Percentiles rank a stretch among this genome's conserved stretches.
phyloP scores from a whole-genome alignment of 1,140 invertebrate species.

The Choristoneura fumiferana region DNA sequence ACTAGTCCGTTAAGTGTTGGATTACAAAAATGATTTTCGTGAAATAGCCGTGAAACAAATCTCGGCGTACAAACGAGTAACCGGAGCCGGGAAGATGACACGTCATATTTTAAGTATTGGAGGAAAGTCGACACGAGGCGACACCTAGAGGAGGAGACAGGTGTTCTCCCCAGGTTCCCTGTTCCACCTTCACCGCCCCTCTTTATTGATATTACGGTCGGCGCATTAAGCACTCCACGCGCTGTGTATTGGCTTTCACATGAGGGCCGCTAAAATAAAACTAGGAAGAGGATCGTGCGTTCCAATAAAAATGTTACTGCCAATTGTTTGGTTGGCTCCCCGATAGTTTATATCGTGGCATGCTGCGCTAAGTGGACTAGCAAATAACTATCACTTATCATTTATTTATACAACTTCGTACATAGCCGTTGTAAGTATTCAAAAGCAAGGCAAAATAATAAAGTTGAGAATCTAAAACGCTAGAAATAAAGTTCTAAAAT shows the following conservation, averaged over 20 bases:
- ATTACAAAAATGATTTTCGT: conserved; percentile 38
- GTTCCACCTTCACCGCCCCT: conserved; percentile 39
- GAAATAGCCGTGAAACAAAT: conserved; percentile 51
- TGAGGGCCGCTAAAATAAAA: conserved; percentile 59
- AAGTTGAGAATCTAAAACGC: too few species aligned
- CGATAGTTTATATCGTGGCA: neutral
- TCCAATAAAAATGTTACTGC: conserved; percentile 33
- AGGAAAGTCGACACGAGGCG: conserved; percentile 56
- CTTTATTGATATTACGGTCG: conserved; percentile 73
- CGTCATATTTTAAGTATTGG: conserved; percentile 71
- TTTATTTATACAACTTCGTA: too few species aligned
- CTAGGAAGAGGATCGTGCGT: conserved; percentile 38
- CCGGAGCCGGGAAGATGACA: conserved; percentile 62
- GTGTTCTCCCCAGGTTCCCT: conserved; percentile 35
- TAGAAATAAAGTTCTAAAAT: too few species aligned
- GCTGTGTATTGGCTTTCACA: conserved; percentile 64
- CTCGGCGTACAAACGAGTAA: conserved; percentile 61
- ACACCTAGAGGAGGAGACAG: conserved; percentile 52
- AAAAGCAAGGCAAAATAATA: too few species aligned
- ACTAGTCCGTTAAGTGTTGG: conserved; percentile 15
- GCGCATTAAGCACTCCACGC: conserved; percentile 67
- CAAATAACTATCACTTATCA: neutral
- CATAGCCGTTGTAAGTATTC: too few species aligned
- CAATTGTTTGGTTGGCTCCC: neutral
- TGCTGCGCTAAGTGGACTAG: neutral